Evolutionary conservation across 1,140 invertebrate genomes (phyloP).

Genomic region (Diprion similis): DNA sequence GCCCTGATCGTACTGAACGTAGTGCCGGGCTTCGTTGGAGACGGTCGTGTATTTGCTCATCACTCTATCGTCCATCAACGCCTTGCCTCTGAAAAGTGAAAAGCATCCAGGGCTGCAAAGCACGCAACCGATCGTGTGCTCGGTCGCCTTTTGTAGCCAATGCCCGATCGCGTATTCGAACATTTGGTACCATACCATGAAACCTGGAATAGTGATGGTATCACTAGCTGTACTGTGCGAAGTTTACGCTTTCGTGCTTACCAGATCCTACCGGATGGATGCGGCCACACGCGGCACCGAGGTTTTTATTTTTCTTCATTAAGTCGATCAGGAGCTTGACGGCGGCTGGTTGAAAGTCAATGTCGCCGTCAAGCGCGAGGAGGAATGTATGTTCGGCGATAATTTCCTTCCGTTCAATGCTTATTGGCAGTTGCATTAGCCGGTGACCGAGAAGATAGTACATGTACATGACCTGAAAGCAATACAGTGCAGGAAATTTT

Average conservation of each 20-base stretch:
- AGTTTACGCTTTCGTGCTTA: constrained; percentile 33
- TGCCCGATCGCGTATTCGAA: constrained; percentile 95
- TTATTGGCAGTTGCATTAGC: constrained; percentile 78
- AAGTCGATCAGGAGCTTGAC: constrained; percentile 86
- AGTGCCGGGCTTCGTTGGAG: constrained; percentile 83
- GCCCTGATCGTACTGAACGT: constrained; percentile 93
- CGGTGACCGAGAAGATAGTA: constrained; percentile 88
- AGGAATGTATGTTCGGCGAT: constrained; percentile 89
- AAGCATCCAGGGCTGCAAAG: constrained; percentile 93
- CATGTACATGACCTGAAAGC: constrained; percentile 88
- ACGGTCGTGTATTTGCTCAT: constrained; percentile 86
- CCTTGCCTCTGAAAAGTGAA: constrained; percentile 85
- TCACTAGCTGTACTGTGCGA: neutral
- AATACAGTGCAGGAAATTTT: neutral
- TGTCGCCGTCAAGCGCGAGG: constrained; percentile 91
- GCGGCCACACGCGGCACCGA: constrained; percentile 90
- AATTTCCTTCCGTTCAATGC: constrained; percentile 72
- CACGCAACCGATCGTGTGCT: constrained; percentile 90
- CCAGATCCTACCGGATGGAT: constrained; percentile 90
- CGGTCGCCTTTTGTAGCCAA: constrained; percentile 96
- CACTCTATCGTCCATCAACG: constrained; percentile 91
- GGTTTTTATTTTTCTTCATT: constrained; percentile 88
- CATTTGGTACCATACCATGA: constrained; percentile 93
- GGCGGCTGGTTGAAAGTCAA: constrained; percentile 89
- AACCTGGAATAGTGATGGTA: constrained; percentile 61